Evolutionary conservation across 1,140 invertebrate species (phyloP), one percentile per base, ranked within the genome.

Genomic region (Caenorhabditis briggsae): DNA sequence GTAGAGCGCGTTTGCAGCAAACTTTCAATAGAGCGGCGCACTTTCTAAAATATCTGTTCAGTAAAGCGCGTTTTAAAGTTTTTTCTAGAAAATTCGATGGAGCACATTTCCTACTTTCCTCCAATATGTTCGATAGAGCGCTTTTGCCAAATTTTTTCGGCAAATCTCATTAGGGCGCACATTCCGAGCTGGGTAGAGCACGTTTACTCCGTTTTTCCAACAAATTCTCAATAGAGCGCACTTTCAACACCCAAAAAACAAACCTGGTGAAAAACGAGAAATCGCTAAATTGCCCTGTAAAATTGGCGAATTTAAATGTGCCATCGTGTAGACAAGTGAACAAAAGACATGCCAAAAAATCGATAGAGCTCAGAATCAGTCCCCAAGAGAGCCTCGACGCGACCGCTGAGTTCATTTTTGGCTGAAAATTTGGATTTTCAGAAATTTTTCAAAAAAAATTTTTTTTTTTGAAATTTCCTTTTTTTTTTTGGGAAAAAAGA

Each of bases 191-290:
- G n/a, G n/a, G n/a, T n/a, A n/a, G 33, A 33, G 33, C 33, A 3
- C 33, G 1, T 33, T 33, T 33, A 53, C 16, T 53, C 50, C 16
- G 16, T 8, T 53, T 11, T 14, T 53, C 2, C 5, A 11, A 11
- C 50, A 2, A 14, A n/a, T 58, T 8, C 8, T n/a, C n/a, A 9
- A 82, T 16, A 82, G 48, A 12, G 14, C 6, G 43, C 48, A 18
- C 20, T 25, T 20, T 43, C 12, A 43, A 61, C 25, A 14, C 16
- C 6, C 53, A 20, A 16, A 25, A 41, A 25, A 33, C 85, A 14
- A 48, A 86, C 85, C 85, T 86, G 0, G 56, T 86, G 25, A 86
- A 86, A 82, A 82, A 86, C 5, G 85, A 86, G 25, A 86, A 86
- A 46, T 83, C 23, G 12, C 41, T 12, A 41, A 86, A 86, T 50